These are phyloP conservation scores for Coracias cyanogaster DNA, from an alignment of 2,797 vertebrate genomes.

Conservation along the genomic window DNA sequence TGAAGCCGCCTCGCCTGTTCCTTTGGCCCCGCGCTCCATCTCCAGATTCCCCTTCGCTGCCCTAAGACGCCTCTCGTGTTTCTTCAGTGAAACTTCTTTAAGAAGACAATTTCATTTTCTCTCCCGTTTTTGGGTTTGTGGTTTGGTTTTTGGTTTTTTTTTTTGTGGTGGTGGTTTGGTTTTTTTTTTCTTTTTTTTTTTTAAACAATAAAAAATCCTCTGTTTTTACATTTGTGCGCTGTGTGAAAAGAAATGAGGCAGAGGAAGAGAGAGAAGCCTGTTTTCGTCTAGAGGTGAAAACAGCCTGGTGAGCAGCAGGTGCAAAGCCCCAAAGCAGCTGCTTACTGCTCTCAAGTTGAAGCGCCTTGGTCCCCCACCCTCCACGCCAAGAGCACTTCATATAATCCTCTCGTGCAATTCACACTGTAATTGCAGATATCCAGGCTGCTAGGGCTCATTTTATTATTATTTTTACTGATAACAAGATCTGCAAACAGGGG, in stretches of 20 bases:
- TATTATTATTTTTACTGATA: conserved; percentile 80
- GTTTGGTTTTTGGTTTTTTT: background rate
- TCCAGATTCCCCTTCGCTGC: conserved; percentile 53
- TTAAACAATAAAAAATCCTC: background rate
- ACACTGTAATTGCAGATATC: conserved; percentile 88
- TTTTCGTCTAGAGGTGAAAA: conserved; percentile 84
- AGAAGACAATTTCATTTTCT: conserved; percentile 20
- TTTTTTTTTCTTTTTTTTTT: no score
- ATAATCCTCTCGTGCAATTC: conserved; percentile 90
- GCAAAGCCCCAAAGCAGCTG: conserved; percentile 88
- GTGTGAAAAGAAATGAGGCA: conserved; percentile 63
- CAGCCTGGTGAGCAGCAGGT: conserved; percentile 87
- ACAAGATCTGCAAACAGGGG: conserved; percentile 80
- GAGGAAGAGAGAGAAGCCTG: conserved; percentile 72
- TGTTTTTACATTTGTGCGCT: conserved; percentile 54
- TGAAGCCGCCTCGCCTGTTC: conserved; percentile 66
- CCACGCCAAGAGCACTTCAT: conserved; percentile 87
- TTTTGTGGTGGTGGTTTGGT: no score
- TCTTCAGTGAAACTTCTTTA: conserved; percentile 55
- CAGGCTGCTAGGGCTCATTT: conserved; percentile 79
- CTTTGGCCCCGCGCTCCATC: conserved; percentile 48
- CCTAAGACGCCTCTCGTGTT: conserved; percentile 39
- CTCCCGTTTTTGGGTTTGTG: background rate
- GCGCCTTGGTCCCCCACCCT: conserved; percentile 79
- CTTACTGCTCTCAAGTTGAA: conserved; percentile 83